phyloP scores from a whole-genome alignment of 2,888 invertebrate genomes.

The Spodoptera exigua region DNA sequence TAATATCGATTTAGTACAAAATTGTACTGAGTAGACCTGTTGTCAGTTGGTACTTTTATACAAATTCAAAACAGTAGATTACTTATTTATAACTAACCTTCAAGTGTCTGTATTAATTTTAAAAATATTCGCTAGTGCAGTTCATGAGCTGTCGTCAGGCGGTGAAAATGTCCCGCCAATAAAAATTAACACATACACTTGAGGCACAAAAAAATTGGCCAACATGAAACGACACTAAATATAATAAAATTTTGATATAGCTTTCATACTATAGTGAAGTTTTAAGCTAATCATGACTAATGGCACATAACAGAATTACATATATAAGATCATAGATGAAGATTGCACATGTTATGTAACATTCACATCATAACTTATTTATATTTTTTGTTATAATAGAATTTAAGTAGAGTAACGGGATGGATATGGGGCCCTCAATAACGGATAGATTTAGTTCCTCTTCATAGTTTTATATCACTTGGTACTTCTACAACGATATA shows the following conservation, averaged over 20 bases:
- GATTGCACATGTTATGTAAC: slow-evolving; percentile 87
- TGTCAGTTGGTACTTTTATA: slow-evolving; percentile 50
- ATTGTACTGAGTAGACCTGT: slow-evolving; percentile 64
- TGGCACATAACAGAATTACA: slow-evolving; percentile 73
- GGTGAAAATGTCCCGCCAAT: slow-evolving; percentile 8
- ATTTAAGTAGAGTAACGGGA: slow-evolving; percentile 73
- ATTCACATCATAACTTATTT: slow-evolving; percentile 84
- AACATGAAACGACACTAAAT: slow-evolving; percentile 56
- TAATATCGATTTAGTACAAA: slow-evolving; percentile 76
- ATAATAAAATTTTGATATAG: slow-evolving; percentile 64
- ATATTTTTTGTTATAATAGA: slow-evolving; percentile 87
- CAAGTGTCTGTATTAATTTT: slow-evolving; percentile 46
- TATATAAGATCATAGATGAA: slow-evolving; percentile 77
- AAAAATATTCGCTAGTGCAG: slow-evolving; percentile 18
- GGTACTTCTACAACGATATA: slow-evolving; percentile 56
- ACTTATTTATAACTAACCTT: slow-evolving; percentile 53
- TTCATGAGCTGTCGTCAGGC: slow-evolving; percentile 3
- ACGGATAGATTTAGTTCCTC: slow-evolving; percentile 57
- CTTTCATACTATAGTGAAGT: slow-evolving; percentile 70
- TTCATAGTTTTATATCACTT: slow-evolving; percentile 54
- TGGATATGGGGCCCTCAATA: slow-evolving; percentile 75
- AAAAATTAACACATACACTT: slow-evolving; percentile 43
- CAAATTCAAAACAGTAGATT: slow-evolving; percentile 47
- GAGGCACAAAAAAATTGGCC: slow-evolving; percentile 51
- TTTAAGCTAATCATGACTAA: slow-evolving; percentile 70